Conservation (phyloP, 2,888 invertebrate genomes). For the Heteromurus nitidus region DNA sequence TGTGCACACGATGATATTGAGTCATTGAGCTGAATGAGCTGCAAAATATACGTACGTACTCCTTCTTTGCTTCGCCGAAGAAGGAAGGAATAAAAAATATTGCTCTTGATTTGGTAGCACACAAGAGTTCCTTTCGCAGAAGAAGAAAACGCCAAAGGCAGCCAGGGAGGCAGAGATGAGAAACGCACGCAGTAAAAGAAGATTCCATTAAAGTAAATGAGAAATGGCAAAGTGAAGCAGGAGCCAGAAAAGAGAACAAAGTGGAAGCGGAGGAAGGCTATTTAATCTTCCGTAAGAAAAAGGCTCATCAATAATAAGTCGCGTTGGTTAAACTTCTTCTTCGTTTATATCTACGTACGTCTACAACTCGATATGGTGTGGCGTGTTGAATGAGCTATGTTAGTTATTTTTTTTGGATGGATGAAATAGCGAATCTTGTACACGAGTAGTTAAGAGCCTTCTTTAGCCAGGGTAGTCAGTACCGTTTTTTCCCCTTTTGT, state of each 20-base stretch:
- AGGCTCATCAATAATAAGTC: conserved; percentile 53
- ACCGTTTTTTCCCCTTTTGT: not conserved
- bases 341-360: too few species aligned
- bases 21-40: not conserved
- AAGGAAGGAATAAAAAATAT: not conserved
- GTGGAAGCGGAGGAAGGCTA: conserved; percentile 4
- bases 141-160: not conserved
- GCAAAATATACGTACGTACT: too few species aligned
- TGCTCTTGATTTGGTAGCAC: too few species aligned
- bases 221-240: conserved; percentile 34
- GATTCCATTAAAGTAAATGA: conserved; percentile 56
- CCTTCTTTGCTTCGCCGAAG: not conserved
- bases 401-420: too few species aligned
- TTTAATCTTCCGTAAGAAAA: conserved; percentile 23
- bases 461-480: too few species aligned
- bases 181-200: not conserved
- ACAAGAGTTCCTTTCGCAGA: too few species aligned
- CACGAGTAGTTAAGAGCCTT: too few species aligned
- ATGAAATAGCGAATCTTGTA: too few species aligned
- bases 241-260: not conserved
- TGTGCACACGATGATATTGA: not conserved
- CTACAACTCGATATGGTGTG: too few species aligned
- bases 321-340: too few species aligned
- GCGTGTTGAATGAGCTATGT: too few species aligned
- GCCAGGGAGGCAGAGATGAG: not conserved